Conservation (phyloP, 2,888 invertebrate species). For the Pollenia griseotomentosa region DNA sequence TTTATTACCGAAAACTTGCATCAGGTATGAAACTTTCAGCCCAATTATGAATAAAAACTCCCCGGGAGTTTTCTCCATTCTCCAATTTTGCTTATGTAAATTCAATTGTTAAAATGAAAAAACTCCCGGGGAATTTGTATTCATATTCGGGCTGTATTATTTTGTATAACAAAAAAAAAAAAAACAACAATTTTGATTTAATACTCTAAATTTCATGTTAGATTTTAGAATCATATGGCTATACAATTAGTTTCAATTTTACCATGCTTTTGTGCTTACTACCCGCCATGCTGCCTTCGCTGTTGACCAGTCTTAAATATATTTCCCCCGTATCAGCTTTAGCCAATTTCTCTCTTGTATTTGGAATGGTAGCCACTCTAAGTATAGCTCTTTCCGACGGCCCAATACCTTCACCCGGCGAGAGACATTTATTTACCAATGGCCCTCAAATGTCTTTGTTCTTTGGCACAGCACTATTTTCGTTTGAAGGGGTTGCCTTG, state of each 20-base stretch:
- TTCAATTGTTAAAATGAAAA: no score
- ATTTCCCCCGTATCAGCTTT: conserved; percentile 90
- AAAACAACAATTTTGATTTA: background rate
- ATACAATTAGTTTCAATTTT: conserved; percentile 78
- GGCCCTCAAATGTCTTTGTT: conserved; percentile 90
- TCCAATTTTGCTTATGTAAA: no score
- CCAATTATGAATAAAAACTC: no score
- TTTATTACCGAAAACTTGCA: conserved; percentile 94
- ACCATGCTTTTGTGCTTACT: conserved; percentile 80
- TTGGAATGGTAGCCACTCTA: conserved; percentile 89
- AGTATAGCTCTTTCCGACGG: conserved; percentile 91
- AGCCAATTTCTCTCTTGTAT: conserved; percentile 90
- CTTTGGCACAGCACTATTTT: conserved; percentile 97
- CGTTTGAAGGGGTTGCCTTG: conserved; percentile 97
- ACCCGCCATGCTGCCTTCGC: conserved; percentile 81
- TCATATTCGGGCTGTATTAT: background rate
- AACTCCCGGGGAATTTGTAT: no score
- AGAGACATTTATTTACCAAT: conserved; percentile 87
- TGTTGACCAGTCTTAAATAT: conserved; percentile 82
- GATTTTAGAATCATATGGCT: conserved; percentile 84
- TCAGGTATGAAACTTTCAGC: conserved; percentile 83
- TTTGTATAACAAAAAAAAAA: background rate
- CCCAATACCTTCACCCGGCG: conserved; percentile 86
- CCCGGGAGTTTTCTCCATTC: no score
- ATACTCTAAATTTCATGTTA: conserved; percentile 52